phyloP scores from a whole-genome alignment of 2,113 vertebrate species.

The Turnix velox region DNA sequence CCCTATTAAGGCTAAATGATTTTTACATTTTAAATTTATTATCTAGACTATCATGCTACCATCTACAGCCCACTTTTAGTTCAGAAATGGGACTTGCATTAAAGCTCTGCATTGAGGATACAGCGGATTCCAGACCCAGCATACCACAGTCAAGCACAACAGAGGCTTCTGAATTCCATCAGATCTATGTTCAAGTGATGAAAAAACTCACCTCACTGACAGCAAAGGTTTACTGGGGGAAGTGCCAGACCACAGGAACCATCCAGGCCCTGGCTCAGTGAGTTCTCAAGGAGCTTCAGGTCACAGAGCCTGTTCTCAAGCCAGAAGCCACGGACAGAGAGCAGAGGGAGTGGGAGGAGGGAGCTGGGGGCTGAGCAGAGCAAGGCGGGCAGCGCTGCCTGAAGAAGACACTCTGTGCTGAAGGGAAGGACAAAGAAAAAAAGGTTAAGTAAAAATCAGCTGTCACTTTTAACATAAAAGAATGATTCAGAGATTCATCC shows the following conservation, averaged over 20 bases:
- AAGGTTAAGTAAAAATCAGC: not conserved
- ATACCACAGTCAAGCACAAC: not conserved
- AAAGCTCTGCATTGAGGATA: not conserved
- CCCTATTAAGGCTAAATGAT: conserved; percentile 8
- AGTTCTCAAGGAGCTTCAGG: not conserved
- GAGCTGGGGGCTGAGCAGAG: not conserved
- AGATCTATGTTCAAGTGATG: not conserved
- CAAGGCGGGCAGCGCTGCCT: not conserved
- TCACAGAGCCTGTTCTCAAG: not conserved
- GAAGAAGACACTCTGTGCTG: not conserved
- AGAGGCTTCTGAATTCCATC: not conserved
- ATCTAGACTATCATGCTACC: not conserved
- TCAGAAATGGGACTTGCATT: accelerated
- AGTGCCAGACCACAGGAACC: not conserved
- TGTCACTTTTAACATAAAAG: not conserved
- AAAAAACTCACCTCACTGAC: not conserved
- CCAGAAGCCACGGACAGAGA: not conserved
- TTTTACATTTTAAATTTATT: conserved; percentile 15
- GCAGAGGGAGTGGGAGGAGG: not conserved
- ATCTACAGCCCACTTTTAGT: not conserved
- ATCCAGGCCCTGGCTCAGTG: accelerated
- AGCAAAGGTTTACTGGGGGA: not conserved
- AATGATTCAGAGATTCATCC: not conserved
- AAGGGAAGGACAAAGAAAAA: not conserved
- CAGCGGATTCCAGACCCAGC: not conserved